Base-by-base conservation (phyloP, 1,140 invertebrate species). In the Cyclargus thomasi region DNA sequence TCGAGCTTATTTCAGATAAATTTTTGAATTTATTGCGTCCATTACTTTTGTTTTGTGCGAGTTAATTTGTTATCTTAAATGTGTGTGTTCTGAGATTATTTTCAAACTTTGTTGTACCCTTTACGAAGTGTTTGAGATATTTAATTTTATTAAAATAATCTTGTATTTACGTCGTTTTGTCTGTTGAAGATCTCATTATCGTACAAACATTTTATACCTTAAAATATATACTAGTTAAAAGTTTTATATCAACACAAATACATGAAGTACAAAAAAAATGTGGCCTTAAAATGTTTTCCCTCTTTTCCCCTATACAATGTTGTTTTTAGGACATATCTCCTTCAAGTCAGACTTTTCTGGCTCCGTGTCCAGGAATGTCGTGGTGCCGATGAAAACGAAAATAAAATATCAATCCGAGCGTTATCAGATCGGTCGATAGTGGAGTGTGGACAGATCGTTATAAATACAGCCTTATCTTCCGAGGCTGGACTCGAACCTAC, bases 361-460 rank as follows among this genome's bases (percentile, higher is more conserved):
- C 36, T 74, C 76, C 53, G n/a, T 21, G 68, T 22, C 71, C 22
- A 70, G 83, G 79, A 88, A 86, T 86, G 82, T 79, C 76, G 69
- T 62, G 69, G 65, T 72, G 72, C 75, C 75, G 78, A 83, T 82
- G 78, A 73, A 81, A 82, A 83, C 72, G 81, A 78, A 78, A 79
- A 81, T 76, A 85, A 84, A 81, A 83, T 78, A 81, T 81, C 74
- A 78, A 55, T 55, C 70, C 75, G 78, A 76, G 72, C 72, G 75
- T 83, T 85, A 88, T 88, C 86, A 82, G 86, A 86, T 88, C 71
- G 75, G 72, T 47, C 39, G 70, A 69, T 88, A 86, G 86, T 88
- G 85, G 79, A 70, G 65, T 74, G 78, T 81, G 81, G 82, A 82
- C 86, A 84, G 83, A 78, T 84, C 79, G 81, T 78, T 82, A 78